Evolutionary conservation across 2,888 invertebrate genomes (phyloP), one percentile per base, ranked within the genome.

Genomic region (Lordiphosa andalusiaca): DNA sequence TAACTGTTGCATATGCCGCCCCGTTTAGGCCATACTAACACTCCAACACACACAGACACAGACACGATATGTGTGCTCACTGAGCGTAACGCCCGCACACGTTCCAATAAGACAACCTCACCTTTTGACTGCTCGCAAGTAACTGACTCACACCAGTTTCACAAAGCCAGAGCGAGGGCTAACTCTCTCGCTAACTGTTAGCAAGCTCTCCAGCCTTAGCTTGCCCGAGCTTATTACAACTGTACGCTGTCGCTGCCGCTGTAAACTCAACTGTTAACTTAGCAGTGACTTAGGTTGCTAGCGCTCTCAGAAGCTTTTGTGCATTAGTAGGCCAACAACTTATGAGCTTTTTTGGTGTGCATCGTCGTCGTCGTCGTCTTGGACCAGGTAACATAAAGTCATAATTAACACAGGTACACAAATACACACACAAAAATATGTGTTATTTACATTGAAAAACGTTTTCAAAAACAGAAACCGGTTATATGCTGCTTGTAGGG

Each of bases 291-390:
- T 30, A 7, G 7, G 30, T 16, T 7, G 9, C 30, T 30, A 7
- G 7, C 9, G 30, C 30, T 30, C 30, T 30, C 30, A 30, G 2
- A 30, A 44, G 44, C 44, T 44, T 30, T 44, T 16, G 47, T 69
- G 82, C 77, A 83, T 83, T 80, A 81, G 83, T 80, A 81, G 80
- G 80, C 80, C 80, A 80, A 80, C 81, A 53, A 74, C 74, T 74
- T 66, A 53, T 46, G 53, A 33, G 64, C 65, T 65, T 58, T 65
- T 21, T n/a, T 16, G 16, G 35, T 55, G 51, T 80, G 71, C 76
- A 76, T 16, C 16, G 16, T 16, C 16, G 16, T n/a, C n/a, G n/a
- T 76, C 70, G 72, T 60, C 64, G 56, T 55, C 60, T 64, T 37
- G 52, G 41, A 52, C 54, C 64, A 73, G 68, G 69, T 69, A 76